These are phyloP conservation scores for Echeneis naucrates DNA, from an alignment of 2,797 vertebrate species.

Conservation along the genomic window DNA sequence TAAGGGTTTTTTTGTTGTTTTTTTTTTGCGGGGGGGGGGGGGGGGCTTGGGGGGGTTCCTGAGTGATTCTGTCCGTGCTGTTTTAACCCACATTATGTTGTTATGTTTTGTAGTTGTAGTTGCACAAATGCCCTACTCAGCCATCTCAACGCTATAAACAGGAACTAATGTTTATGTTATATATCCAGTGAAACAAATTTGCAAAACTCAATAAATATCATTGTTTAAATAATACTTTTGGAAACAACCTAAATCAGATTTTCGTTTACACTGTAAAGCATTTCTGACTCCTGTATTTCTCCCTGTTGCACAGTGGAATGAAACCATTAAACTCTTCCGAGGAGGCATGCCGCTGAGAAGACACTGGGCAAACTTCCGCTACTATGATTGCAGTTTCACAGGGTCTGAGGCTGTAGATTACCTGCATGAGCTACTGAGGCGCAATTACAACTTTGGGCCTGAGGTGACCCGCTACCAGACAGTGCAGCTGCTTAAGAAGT, in stretches of 20 bases:
- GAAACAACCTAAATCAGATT: too few relatives aligned
- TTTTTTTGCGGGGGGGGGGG: too few relatives aligned
- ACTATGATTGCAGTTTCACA: constrained; percentile 90
- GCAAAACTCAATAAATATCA: not conserved
- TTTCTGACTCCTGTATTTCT: constrained; percentile 19
- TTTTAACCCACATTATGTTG: not conserved
- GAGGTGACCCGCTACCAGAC: constrained; percentile 95
- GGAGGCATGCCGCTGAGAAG: constrained; percentile 89
- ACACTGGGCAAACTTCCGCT: constrained; percentile 93
- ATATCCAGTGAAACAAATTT: not conserved
- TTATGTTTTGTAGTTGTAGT: not conserved
- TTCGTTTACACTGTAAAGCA: not conserved
- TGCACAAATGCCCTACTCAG: not conserved
- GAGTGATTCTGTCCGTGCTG: not conserved
- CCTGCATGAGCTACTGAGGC: constrained; percentile 88
- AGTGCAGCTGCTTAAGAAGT: constrained; percentile 93
- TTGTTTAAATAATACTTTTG: not conserved
- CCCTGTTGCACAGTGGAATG: constrained; percentile 90
- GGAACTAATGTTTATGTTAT: not conserved
- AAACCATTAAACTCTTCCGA: constrained; percentile 94
- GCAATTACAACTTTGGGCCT: constrained; percentile 94
- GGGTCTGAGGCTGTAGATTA: constrained; percentile 91
- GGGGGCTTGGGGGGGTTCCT: too few relatives aligned
- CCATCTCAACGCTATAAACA: not conserved
- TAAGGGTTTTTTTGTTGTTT: too few relatives aligned